Evolutionary conservation across 2,113 vertebrate genomes (phyloP), one percentile per base, ranked within the genome.

Genomic region (Pelvicachromis taeniatus): DNA sequence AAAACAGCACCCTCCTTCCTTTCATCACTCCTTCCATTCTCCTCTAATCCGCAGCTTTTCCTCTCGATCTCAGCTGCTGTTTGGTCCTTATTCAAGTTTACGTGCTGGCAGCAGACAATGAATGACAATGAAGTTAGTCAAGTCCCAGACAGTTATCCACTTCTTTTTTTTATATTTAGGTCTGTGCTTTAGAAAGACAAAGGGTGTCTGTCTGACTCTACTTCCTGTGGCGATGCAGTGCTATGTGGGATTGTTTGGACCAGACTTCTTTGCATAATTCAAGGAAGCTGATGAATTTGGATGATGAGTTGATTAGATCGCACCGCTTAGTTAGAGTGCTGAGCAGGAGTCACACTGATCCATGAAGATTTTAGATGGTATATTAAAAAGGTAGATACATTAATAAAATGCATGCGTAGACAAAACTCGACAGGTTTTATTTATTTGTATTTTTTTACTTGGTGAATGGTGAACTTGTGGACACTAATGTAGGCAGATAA

Each of bases 261-360:
- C 81, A 58, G 84, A 53, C 78, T 86, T 29, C 56, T 81, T 90
- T 85, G 80, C 88, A 88, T 91, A 93, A 92, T 84, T 90, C 58
- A 87, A 89, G 77, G 19, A 85, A 90, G 81, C 16, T 81, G 90
- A 94, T 92, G 92, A 91, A 89, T 88, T 89, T 83, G 53, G 78
- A 89, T 82, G 86, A 92, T 89, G 85, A 89, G 68, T 90, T 93
- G 92, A 92, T 91, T 91, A 82, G 89, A 89, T 90, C 80, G 52
- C 75, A 65, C 58, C 77, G 33, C 89, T 82, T 5, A 11, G 29
- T 29, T 70, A 52, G 82, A 91, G 89, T 89, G 82, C 80, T 88
- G 83, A 93, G 80, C 78, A 88, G 85, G 52, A 86, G 48, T 84
- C 82, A 40, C 54, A 58, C 73, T 89, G 78, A 77, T 84, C 68